These are phyloP conservation scores for Diadophis punctatus DNA, from an alignment of 2,113 vertebrate species.

Conservation along the genomic window DNA sequence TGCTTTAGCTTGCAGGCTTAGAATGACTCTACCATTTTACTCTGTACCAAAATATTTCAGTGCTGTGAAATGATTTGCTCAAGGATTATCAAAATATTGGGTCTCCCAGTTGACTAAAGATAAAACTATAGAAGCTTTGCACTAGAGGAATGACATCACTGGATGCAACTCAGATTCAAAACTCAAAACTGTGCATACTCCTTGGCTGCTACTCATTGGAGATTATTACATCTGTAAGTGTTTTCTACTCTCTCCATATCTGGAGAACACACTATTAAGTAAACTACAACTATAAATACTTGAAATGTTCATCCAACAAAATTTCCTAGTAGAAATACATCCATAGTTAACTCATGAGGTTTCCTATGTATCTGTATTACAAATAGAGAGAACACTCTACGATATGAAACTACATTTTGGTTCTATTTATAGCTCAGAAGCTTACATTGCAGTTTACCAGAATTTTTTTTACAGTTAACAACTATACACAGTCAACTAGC, in stretches of 20 bases:
- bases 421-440: not conserved
- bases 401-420: not conserved
- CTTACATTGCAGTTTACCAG: not conserved
- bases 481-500: not conserved
- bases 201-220: not conserved
- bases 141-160: not conserved
- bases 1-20: not conserved
- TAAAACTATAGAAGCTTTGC: not conserved
- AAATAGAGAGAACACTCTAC: not conserved
- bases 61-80: not conserved
- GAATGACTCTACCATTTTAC: not conserved
- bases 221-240: not conserved
- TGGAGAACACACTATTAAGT: not conserved
- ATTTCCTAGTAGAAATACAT: not conserved
- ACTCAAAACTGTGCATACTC: not conserved
- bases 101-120: not conserved
- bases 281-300: not conserved
- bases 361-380: not conserved
- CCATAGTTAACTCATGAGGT: not conserved
- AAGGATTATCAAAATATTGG: not conserved
- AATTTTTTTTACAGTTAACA: not conserved
- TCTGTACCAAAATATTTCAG: not conserved
- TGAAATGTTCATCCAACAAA: not conserved
- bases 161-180: not conserved
- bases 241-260: not conserved